Percentiles rank a stretch among this genome's conserved stretches.
These are phyloP conservation scores for Matsumurasca onukii DNA, from an alignment of 1,140 invertebrate species.

Conservation along the genomic window DNA sequence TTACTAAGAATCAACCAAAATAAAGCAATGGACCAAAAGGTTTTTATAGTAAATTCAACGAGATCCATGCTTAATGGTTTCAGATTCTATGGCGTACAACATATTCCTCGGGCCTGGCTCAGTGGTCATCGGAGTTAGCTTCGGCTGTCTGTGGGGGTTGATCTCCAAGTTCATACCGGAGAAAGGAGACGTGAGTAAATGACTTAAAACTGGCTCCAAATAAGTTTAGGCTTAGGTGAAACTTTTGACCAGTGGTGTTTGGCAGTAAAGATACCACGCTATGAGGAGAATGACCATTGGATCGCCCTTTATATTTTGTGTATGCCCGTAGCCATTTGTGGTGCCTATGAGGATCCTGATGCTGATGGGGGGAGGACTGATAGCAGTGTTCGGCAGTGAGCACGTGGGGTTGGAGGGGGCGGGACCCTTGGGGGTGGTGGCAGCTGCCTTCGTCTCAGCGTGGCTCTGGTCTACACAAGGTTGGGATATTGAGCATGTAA, in stretches of 20 bases:
- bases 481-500: slow-evolving; percentile 76
- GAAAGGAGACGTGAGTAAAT: slow-evolving; percentile 63
- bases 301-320: too few species aligned
- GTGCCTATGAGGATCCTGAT: slow-evolving; percentile 74
- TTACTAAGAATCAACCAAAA: too few species aligned
- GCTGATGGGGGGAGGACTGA: slow-evolving; percentile 71
- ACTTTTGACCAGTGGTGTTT: too few species aligned
- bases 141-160: slow-evolving; percentile 73
- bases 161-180: slow-evolving; percentile 73
- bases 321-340: slow-evolving; percentile 62
- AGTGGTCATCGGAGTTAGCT: slow-evolving; percentile 69
- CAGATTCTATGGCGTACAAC: slow-evolving; percentile 42
- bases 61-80: too few species aligned
- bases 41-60: too few species aligned
- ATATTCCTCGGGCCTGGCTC: slow-evolving; percentile 70
- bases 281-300: too few species aligned
- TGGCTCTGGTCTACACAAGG: slow-evolving; percentile 73
- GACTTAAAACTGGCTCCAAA: too few species aligned
- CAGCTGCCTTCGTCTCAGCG: slow-evolving; percentile 80
- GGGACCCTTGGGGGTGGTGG: slow-evolving; percentile 82
- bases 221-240: too few species aligned
- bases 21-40: too few species aligned
- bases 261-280: too few species aligned
- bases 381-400: slow-evolving; percentile 82
- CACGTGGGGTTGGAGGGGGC: slow-evolving; percentile 75